Conservation (phyloP, 2,797 vertebrate species). For the Sparus aurata region DNA sequence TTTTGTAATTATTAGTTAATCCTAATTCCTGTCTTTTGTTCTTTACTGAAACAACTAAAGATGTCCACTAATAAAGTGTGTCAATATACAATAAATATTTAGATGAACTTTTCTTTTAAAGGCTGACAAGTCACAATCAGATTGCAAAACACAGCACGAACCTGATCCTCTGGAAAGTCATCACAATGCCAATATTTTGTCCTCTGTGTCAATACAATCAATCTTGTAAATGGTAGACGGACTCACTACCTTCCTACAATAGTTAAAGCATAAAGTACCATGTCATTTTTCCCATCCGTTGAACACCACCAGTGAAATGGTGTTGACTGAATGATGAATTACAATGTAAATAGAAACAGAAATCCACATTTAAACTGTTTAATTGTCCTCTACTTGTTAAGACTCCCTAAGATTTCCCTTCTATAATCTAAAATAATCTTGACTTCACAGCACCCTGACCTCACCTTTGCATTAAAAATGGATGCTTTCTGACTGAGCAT, state of each 20-base stretch:
- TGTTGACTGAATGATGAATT: neutral
- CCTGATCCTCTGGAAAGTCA: no score
- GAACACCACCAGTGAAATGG: neutral
- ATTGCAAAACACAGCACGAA: no score
- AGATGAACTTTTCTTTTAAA: no score
- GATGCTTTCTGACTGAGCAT: conserved; percentile 34
- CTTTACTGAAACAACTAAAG: no score
- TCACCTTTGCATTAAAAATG: conserved; percentile 11
- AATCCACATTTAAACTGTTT: neutral
- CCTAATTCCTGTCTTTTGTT: no score
- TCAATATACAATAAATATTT: no score
- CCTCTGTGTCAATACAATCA: no score
- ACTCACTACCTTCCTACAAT: neutral
- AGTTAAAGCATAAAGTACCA: neutral
- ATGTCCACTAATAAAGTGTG: no score
- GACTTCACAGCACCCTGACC: conserved; percentile 22
- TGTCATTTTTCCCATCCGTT: neutral
- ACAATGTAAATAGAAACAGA: neutral
- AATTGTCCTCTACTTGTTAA: neutral
- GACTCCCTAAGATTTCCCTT: neutral
- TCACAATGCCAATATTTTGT: no score
- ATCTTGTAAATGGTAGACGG: no score
- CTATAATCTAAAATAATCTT: conserved; percentile 19
- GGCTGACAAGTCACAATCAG: no score
- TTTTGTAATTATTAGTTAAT: no score